These are phyloP conservation scores for Acromyrmex charruanus DNA, from an alignment of 1,140 invertebrate species.

Conservation along the genomic window DNA sequence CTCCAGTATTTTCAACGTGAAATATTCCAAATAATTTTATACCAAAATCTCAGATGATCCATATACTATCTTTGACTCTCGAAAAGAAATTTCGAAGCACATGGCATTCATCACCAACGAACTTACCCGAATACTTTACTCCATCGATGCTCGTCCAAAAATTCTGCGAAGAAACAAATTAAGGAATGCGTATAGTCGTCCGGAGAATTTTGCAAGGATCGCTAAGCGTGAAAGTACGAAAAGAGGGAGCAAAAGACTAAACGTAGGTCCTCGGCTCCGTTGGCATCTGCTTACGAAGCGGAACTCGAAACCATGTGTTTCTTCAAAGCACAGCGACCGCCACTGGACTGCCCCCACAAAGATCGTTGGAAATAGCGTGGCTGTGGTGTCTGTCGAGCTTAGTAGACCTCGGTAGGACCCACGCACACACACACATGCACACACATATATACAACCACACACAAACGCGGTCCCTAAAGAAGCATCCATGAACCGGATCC, in stretches of 20 bases:
- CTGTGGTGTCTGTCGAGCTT: slow-evolving; percentile 41
- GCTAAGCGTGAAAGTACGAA: slow-evolving; percentile 11
- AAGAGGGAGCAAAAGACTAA: neutral
- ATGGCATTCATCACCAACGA: neutral
- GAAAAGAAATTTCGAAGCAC: neutral
- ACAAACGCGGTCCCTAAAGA: slow-evolving; percentile 13
- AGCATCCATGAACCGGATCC: slow-evolving; percentile 40
- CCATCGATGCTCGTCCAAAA: neutral
- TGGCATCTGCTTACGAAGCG: slow-evolving; percentile 67
- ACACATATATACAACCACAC: neutral
- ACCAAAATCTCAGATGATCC: neutral
- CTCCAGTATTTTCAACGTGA: neutral
- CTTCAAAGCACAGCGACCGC: slow-evolving; percentile 64
- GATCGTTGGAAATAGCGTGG: slow-evolving; percentile 73
- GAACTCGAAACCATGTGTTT: slow-evolving; percentile 73
- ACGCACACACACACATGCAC: slow-evolving; percentile 12
- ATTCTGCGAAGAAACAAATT: slow-evolving; percentile 2
- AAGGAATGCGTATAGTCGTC: neutral
- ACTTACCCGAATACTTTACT: slow-evolving; percentile 27
- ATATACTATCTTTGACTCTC: neutral
- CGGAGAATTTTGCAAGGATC: neutral
- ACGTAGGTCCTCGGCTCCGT: slow-evolving; percentile 1
- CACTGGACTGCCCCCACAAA: slow-evolving; percentile 74
- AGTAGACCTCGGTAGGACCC: slow-evolving; percentile 40
- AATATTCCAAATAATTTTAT: neutral